Conservation (phyloP, 2,113 vertebrate genomes). For the Dinomys branickii region DNA sequence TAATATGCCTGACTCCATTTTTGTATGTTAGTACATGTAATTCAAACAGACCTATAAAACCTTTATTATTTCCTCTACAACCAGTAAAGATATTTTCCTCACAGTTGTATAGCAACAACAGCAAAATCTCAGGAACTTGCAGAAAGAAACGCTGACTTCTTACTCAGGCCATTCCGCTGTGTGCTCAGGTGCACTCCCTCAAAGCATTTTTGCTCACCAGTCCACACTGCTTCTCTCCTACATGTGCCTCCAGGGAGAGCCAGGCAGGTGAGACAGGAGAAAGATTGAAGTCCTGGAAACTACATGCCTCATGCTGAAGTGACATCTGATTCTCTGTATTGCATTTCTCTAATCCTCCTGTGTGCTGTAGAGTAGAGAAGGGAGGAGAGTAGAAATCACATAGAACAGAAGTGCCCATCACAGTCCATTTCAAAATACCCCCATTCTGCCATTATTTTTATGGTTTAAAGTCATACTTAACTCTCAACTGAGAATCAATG, state of each 20-base stretch:
- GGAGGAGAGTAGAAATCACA: not conserved
- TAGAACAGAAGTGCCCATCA: fast-evolving
- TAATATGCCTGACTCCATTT: not conserved
- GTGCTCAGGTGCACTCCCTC: not conserved
- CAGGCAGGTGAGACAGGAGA: not conserved
- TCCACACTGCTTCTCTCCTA: not conserved
- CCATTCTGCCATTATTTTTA: not conserved
- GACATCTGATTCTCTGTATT: not conserved
- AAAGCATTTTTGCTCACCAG: not conserved
- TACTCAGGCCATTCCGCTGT: not conserved
- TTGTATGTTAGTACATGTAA: not conserved
- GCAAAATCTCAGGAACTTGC: not conserved
- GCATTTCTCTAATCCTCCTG: not conserved
- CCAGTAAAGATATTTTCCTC: not conserved
- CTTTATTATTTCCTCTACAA: not conserved
- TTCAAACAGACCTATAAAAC: not conserved
- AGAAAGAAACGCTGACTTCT: not conserved
- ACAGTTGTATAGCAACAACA: not conserved
- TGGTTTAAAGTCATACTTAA: constrained; percentile 27
- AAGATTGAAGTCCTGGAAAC: not conserved
- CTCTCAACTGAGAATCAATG: constrained; percentile 18
- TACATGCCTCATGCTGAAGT: not conserved
- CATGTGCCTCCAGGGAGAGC: not conserved
- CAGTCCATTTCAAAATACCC: not conserved
- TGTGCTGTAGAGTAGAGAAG: not conserved